Base-by-base conservation (phyloP, 2,888 invertebrate genomes). In the Halocaridina rubra region DNA sequence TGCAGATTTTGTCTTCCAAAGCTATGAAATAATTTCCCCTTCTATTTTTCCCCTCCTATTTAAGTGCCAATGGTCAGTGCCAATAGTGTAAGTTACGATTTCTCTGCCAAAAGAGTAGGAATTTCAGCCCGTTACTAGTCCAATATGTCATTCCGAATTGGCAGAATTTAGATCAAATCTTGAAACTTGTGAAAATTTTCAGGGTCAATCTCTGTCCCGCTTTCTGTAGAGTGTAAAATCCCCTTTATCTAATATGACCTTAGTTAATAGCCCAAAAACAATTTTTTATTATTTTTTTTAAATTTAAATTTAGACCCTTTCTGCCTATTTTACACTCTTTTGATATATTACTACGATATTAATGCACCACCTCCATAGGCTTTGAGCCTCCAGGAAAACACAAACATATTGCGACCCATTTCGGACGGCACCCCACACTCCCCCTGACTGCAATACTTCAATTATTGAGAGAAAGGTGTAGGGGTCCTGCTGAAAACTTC, bases 81-180 rank as follows among this genome's bases (percentile, higher is more conserved):
- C 76, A 77, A 61, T 77, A 77, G 30, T 77, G 76, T 19, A 77
- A 32, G 22, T 32, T 77, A 30, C 61, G 76, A 27, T 61, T 77
- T 33, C 30, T 61, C 30, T 61, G 59, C 33, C 59, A 77, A 13
- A 57, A 22, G 30, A 77, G n/a, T 22, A 32, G 30, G 4, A 32
- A 61, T 77, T 61, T 61, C 30, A 32, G 32, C 76, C 69, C 27
- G 69, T 69, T 30, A 8, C 27, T 30, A 27, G 69, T 69, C 69
- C 69, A 27, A 16, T 69, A 10, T 30, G 27, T 69, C 69, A 69
- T 16, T 27, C 69, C 53, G 53, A 53, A n/a, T 5, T n/a, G n/a
- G n/a, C n/a, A 67, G 29, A 19, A 27, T 67, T 67, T 67, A 8
- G 67, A 27, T 16, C 53, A 3, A 53, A 16, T n/a, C 16, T 19